Conservation (phyloP, 1,140 invertebrate species). For the Camponotus pennsylvanicus region DNA sequence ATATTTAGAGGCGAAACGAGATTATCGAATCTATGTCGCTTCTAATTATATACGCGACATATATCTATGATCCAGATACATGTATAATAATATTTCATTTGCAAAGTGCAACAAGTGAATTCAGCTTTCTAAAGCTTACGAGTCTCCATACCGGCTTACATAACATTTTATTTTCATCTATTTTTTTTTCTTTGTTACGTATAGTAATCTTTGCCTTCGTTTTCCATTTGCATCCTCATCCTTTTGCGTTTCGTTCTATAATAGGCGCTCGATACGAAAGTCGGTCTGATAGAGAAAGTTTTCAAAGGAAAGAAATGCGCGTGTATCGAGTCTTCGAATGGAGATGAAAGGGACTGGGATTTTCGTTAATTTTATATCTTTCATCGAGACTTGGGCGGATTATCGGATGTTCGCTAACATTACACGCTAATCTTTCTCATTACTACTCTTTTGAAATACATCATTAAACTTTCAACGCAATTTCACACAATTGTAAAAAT, state of each 20-base stretch:
- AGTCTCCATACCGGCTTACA: conserved; percentile 9
- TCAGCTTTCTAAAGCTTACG: background rate
- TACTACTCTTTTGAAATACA: background rate
- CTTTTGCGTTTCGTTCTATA: conserved; percentile 3
- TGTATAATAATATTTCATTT: conserved; percentile 43
- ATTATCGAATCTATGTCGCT: background rate
- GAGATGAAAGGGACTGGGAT: conserved; percentile 46
- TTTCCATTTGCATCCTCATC: background rate
- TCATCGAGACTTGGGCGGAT: background rate
- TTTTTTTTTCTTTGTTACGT: conserved; percentile 37
- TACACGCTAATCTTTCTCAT: conserved; percentile 1
- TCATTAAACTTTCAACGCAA: conserved; percentile 4
- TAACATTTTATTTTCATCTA: background rate
- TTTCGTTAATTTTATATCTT: conserved; percentile 48
- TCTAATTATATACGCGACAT: conserved; percentile 18
- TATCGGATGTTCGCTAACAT: background rate
- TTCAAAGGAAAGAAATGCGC: conserved; percentile 21
- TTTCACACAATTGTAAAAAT: conserved; percentile 8
- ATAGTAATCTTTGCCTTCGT: conserved; percentile 25
- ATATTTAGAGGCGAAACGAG: background rate
- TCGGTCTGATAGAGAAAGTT: conserved; percentile 32
- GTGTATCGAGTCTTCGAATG: conserved; percentile 24
- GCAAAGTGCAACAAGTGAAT: conserved; percentile 54
- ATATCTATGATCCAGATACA: background rate
- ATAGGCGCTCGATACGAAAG: background rate